Conservation (phyloP, 2,888 invertebrate species). For the Spialia ferax region DNA sequence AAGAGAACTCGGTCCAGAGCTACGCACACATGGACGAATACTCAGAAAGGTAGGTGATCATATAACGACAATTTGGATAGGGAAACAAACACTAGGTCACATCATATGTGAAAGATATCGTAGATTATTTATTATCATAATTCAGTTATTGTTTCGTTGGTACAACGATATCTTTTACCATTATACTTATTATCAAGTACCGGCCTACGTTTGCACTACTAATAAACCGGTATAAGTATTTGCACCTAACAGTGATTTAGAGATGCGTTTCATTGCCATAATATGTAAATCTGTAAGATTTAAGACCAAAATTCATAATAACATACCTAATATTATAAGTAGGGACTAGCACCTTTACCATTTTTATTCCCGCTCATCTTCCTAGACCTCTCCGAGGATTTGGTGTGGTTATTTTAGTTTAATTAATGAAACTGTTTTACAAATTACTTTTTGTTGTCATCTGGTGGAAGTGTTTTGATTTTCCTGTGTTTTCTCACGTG, state of each 20-base stretch:
- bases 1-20: conserved; percentile 99
- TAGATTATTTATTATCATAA: conserved; percentile 48
- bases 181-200: conserved; percentile 70
- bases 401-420: conserved; percentile 85
- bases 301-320: conserved; percentile 69
- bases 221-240: conserved; percentile 75
- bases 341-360: conserved; percentile 82
- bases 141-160: conserved; percentile 37
- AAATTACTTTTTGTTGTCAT: conserved; percentile 78
- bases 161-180: conserved; percentile 70
- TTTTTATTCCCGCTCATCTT: conserved; percentile 77
- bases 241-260: conserved; percentile 77
- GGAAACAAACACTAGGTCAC: conserved; percentile 72
- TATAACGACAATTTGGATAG: conserved; percentile 47
- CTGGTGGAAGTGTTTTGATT: conserved; percentile 87
- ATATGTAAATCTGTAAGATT: conserved; percentile 71
- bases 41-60: conserved; percentile 96
- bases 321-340: conserved; percentile 69
- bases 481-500: conserved; percentile 81
- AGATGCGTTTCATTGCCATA: conserved; percentile 77
- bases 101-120: conserved; percentile 77
- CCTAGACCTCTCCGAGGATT: conserved; percentile 85
- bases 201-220: conserved; percentile 71
- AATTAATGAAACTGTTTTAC: conserved; percentile 69
- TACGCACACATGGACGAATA: conserved; percentile 99